A percentile compares a stretch with the other conserved stretches of the same genome.
Evolutionary conservation across 2,888 invertebrate genomes (phyloP).

Genomic region (Melipona beecheii): DNA sequence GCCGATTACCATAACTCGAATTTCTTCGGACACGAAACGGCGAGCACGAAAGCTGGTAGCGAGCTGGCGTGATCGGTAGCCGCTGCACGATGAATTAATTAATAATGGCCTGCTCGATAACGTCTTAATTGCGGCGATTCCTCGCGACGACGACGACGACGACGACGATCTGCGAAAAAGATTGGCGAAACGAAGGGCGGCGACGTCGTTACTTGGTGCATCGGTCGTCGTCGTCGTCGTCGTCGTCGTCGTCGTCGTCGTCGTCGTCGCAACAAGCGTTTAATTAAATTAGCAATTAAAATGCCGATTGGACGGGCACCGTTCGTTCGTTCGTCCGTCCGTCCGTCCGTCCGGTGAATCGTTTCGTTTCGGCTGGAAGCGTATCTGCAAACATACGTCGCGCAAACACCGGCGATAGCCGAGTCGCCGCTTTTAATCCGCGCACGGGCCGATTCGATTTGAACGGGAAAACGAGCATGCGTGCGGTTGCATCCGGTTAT

Average conservation of each 20-base stretch:
- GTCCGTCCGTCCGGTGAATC: conserved; percentile 34
- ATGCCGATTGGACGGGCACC: conserved; percentile 73
- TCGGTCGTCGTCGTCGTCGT: conserved; percentile 11
- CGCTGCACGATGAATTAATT: conserved; percentile 77
- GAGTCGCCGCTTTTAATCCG: conserved; percentile 58
- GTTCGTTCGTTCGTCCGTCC: conserved; percentile 27
- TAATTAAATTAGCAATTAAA: conserved; percentile 84
- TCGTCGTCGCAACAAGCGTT: conserved; percentile 66
- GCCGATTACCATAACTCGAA: conserved; percentile 56
- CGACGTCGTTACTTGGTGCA: conserved; percentile 33
- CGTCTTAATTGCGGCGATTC: conserved; percentile 80
- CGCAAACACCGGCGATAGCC: conserved; percentile 15
- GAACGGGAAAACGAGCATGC: conserved; percentile 35
- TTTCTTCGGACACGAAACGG: conserved; percentile 28
- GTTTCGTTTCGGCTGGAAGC: conserved; percentile 47
- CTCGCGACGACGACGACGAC: conserved; percentile 24
- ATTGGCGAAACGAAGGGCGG: conserved; percentile 10
- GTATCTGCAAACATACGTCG: conserved; percentile 47
- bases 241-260: conserved; percentile 6
- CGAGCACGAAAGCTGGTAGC: conserved; percentile 41
- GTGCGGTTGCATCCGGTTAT: conserved; percentile 39
- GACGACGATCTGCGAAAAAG: too few relatives aligned
- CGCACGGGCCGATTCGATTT: conserved; percentile 53
- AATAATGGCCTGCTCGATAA: conserved; percentile 79
- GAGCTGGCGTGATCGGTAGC: conserved; percentile 46